Base-by-base conservation (phyloP, 1,140 invertebrate species). In the Lutraria rhynchaena region DNA sequence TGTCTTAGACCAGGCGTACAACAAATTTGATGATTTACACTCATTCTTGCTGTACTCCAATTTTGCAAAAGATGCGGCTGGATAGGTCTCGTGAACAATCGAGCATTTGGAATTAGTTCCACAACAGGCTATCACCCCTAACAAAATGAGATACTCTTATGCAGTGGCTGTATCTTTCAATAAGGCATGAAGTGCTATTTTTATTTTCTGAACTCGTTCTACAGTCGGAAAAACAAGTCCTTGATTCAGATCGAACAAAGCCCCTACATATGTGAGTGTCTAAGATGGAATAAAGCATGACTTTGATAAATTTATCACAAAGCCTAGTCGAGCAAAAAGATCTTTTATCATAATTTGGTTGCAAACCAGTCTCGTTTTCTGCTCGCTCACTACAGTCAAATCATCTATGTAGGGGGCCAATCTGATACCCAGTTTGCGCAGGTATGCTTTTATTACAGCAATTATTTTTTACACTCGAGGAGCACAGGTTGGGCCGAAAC, bases 81-180 rank as follows among this genome's bases (percentile, higher is more conserved):
- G 35, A 82, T 61, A 22, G 81, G 60, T 60, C 71, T 69, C 73
- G 76, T 76, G 44, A 69, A 61, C 44, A 76, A 37, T 33, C 81
- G 17, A 0, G 71, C 63, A 60, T 70, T 70, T 44, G 63, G 76
- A 22, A 80, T 70, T 11, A 70, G 27, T 31, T 80, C 63, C n/a
- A 19, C 63, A 58, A 5, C 49, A 69, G 1, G 76, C 63, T n/a
- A 80, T 55, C 35, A 55, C 27, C 29, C 76, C 65, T 49, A 80
- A 41, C 22, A 80, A 29, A 3, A 55, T 15, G 19, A 80, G 22
- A 31, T 69, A 80, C 22, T 60, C 35, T 22, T 31, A 46, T 1
- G 63, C 76, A 51, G 33, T 58, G 29, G 3, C 17, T 41, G 27
- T 46, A 58, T 31, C 63, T 29, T 46, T 15, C 1, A 57, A 24